Evolutionary conservation across 2,113 vertebrate species (phyloP), one percentile per base, ranked within the genome.

Genomic region (Rynchops niger): DNA sequence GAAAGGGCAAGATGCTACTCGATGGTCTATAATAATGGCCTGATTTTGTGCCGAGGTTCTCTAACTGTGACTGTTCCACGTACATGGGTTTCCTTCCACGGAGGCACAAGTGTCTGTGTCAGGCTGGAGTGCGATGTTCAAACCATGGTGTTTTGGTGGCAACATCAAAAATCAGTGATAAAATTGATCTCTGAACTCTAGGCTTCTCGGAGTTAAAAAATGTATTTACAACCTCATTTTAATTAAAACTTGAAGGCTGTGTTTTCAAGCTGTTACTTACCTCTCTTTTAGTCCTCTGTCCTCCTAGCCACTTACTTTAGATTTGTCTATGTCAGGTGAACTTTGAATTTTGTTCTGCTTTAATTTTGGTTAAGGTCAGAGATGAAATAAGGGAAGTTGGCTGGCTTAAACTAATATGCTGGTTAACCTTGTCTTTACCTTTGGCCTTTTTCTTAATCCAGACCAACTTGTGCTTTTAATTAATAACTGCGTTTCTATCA

Each of bases 361-460:
- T 78, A 36, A 50, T 94, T 95, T 84, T 82, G 38, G 22, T 88
- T 79, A 62, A 79, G 62, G 53, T 42, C 74, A 34, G 25, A 21
- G 76, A 23, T 55, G 40, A 88, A 80, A 40, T 90, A 56, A 72
- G 34, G 45, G 42, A 88, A 73, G 25, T 27, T 91, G 50, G 27
- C 42, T 80, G 63, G 15, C 10, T 11, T 93, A 81, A 90, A 81
- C 56, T 70, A 77, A 65, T 82, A 56, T 72, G 23, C 59, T 88
- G 43, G 56, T 90, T 95, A 88, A 88, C 83, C 53, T 93, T 92
- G 40, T 53, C 49, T 84, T 91, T 92, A 91, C 38, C 53, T 93
- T 93, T 94, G 79, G 12, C 78, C 73, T 92, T 86, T 91, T 90
- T 42, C 61, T 77, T 88, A 84, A 85, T 83, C 30, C 53, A 83